These are phyloP conservation scores for Yponomeuta cagnagella DNA, from an alignment of 2,888 invertebrate species.

Conservation along the genomic window DNA sequence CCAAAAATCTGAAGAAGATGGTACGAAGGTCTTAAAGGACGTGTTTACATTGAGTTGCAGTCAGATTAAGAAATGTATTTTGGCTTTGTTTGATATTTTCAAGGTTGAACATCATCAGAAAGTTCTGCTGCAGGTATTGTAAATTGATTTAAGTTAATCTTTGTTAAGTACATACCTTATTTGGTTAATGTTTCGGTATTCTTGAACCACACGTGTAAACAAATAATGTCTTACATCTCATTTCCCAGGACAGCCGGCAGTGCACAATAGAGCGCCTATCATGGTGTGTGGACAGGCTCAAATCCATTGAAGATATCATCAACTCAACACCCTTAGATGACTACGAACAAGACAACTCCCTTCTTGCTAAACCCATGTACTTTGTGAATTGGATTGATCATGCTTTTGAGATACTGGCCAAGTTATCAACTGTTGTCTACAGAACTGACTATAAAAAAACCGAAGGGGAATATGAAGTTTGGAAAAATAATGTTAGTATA, in stretches of 20 bases:
- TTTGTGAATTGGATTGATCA: conserved; percentile 71
- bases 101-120: conserved; percentile 45
- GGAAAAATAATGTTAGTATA: conserved; percentile 50
- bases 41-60: conserved; percentile 53
- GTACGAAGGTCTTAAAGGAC: conserved; percentile 37
- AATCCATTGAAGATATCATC: conserved; percentile 38
- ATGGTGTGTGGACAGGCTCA: conserved; percentile 55
- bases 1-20: conserved; percentile 26
- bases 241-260: conserved; percentile 53
- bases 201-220: too few species aligned
- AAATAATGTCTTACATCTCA: background rate
- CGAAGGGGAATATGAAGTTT: conserved; percentile 33
- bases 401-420: conserved; percentile 56
- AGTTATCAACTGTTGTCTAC: conserved; percentile 46
- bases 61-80: conserved; percentile 58
- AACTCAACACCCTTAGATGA: conserved; percentile 18
- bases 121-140: conserved; percentile 40
- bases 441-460: conserved; percentile 45
- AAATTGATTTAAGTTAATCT: background rate
- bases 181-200: too few species aligned
- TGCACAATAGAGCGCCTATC: conserved; percentile 53
- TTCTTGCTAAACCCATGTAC: conserved; percentile 50
- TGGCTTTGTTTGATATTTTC: conserved; percentile 53
- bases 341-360: conserved; percentile 35
- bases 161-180: background rate